Percentiles rank a stretch among this genome's conserved stretches.
Evolutionary conservation across 2,113 vertebrate genomes (phyloP).

Genomic region (Coryphaenoides rupestris): DNA sequence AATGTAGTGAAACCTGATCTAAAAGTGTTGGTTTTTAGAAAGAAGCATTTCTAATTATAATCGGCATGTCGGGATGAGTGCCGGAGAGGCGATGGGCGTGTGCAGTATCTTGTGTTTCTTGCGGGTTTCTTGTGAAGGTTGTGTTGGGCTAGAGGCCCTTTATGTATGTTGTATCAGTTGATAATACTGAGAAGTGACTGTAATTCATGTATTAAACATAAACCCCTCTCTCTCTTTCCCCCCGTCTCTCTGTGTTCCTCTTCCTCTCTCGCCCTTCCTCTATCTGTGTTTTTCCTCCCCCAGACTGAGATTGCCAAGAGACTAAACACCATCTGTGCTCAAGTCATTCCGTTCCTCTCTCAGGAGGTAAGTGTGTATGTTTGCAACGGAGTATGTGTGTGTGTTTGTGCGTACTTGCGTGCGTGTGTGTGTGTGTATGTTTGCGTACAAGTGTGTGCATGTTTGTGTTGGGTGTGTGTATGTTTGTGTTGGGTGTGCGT

Average conservation of each 20-base stretch:
- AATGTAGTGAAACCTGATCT: slow-evolving; percentile 43
- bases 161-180: slow-evolving; percentile 24
- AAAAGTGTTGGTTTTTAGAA: slow-evolving; percentile 25
- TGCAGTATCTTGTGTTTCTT: not conserved
- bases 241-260: no score
- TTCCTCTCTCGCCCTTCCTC: slow-evolving; percentile 30
- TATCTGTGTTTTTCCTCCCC: slow-evolving; percentile 46
- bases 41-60: slow-evolving; percentile 18
- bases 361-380: slow-evolving; percentile 84
- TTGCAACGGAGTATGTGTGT: slow-evolving; percentile 25
- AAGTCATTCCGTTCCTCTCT: slow-evolving; percentile 99
- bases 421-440: slow-evolving; percentile 33
- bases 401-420: no score
- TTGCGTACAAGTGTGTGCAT: slow-evolving; percentile 20
- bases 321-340: slow-evolving; percentile 97
- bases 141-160: no score
- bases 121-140: no score
- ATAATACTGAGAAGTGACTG: slow-evolving; percentile 53
- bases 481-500: not conserved
- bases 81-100: not conserved
- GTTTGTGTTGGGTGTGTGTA: no score
- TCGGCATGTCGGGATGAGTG: slow-evolving; percentile 9
- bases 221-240: slow-evolving; percentile 37
- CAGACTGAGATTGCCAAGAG: slow-evolving; percentile 98
- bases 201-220: slow-evolving; percentile 61